Percentiles rank a stretch among this genome's conserved stretches.
These are phyloP conservation scores for Hozukius guyotensis DNA, from an alignment of 2,797 vertebrate genomes.

Conservation along the genomic window DNA sequence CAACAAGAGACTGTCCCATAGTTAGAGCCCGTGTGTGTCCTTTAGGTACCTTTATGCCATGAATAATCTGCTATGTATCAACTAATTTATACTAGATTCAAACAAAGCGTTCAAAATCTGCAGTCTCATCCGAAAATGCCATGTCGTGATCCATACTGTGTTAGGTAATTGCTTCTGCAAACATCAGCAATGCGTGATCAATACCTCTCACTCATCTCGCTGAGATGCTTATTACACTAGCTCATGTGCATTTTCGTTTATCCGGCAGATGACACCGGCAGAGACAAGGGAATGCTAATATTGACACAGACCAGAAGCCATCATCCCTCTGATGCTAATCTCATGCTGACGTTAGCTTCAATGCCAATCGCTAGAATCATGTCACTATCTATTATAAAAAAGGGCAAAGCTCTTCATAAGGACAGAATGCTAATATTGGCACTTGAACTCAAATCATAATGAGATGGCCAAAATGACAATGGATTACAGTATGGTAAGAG, in stretches of 20 bases:
- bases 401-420: neutral
- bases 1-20: neutral
- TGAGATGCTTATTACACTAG: constrained; percentile 47
- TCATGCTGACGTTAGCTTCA: constrained; percentile 36
- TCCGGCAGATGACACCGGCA: constrained; percentile 38
- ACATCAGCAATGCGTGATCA: constrained; percentile 63
- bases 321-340: constrained; percentile 41
- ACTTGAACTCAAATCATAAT: neutral
- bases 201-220: constrained; percentile 58
- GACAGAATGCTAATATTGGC: constrained; percentile 16
- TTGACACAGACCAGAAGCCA: constrained; percentile 51
- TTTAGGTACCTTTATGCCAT: neutral
- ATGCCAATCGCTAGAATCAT: constrained; percentile 27
- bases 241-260: constrained; percentile 56
- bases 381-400: constrained; percentile 20
- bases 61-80: neutral
- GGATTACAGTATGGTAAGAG: neutral
- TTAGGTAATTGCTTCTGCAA: constrained; percentile 66
- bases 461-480: neutral
- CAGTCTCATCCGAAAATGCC: constrained; percentile 36
- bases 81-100: neutral
- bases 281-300: constrained; percentile 54
- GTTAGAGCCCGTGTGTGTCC: neutral
- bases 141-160: constrained; percentile 43
- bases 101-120: constrained; percentile 17